A percentile compares a stretch with the other conserved stretches of the same genome.
phyloP scores from a whole-genome alignment of 1,140 invertebrate species.

The Archivesica marissinica region DNA sequence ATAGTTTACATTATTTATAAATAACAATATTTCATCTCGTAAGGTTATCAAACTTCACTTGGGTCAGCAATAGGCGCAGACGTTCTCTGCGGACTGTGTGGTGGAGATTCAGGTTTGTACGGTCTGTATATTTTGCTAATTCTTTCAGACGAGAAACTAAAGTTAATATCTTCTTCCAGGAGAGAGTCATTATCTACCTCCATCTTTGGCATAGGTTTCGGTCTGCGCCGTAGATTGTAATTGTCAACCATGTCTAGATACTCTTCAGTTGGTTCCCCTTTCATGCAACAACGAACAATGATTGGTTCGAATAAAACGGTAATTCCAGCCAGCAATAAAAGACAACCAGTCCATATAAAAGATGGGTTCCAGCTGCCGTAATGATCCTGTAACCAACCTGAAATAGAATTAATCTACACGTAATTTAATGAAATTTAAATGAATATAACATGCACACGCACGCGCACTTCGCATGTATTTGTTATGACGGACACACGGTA shows the following conservation, averaged over 20 bases:
- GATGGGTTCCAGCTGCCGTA: conserved; percentile 12
- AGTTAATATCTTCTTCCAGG: conserved; percentile 35
- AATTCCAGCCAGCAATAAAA: not conserved
- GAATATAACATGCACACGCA: no score
- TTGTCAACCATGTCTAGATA: not conserved
- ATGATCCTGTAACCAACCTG: not conserved
- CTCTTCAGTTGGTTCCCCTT: not conserved
- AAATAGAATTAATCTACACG: no score
- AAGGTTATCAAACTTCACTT: conserved; percentile 31
- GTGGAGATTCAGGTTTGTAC: not conserved
- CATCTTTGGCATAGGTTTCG: not conserved
- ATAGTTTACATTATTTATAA: no score
- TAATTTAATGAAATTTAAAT: no score
- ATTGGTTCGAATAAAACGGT: not conserved
- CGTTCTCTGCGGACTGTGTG: not conserved
- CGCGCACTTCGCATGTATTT: no score
- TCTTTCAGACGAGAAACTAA: conserved; percentile 48
- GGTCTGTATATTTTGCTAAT: conserved; percentile 56
- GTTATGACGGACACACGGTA: no score
- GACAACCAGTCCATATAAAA: not conserved
- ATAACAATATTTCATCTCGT: no score
- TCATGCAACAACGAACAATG: conserved; percentile 7
- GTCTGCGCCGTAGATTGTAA: not conserved
- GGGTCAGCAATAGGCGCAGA: conserved; percentile 41
- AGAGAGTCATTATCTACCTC: conserved; percentile 1